A percentile compares a stretch with the other conserved stretches of the same genome.
Conservation (phyloP, 2,113 vertebrate species). For the Willisornis vidua region DNA sequence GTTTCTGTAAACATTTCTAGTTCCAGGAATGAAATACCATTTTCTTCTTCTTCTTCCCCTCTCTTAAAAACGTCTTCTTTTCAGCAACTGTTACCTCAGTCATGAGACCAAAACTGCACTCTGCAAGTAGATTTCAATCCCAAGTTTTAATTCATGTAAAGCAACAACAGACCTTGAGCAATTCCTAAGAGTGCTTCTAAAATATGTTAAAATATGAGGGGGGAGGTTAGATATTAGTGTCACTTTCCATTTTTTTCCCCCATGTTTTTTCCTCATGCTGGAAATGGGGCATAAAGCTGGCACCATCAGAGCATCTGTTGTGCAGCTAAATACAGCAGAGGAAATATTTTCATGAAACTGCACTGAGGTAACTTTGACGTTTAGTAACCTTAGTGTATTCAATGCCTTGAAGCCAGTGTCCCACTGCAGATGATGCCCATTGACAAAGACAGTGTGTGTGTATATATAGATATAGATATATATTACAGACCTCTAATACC, state of each 20-base stretch:
- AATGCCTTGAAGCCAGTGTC: background rate
- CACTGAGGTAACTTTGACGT: background rate
- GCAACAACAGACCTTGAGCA: background rate
- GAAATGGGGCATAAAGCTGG: background rate
- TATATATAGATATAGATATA: background rate
- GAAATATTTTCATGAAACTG: background rate
- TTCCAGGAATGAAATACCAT: background rate
- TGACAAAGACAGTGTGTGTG: background rate
- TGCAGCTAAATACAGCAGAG: background rate
- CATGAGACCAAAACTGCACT: background rate
- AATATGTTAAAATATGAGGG: background rate
- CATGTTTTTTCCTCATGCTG: background rate
- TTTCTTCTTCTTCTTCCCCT: background rate
- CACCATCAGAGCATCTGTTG: background rate
- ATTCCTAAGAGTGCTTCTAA: background rate
- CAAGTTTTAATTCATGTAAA: background rate
- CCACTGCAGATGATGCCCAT: background rate
- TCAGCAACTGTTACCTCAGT: background rate
- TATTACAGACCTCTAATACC: background rate
- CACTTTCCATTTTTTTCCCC: background rate
- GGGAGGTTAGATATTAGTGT: background rate
- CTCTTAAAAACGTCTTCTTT: background rate
- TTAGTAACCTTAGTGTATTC: background rate
- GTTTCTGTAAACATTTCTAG: background rate
- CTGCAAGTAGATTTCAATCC: background rate